Conservation (phyloP, 2,113 vertebrate species). For the Murina feae region DNA sequence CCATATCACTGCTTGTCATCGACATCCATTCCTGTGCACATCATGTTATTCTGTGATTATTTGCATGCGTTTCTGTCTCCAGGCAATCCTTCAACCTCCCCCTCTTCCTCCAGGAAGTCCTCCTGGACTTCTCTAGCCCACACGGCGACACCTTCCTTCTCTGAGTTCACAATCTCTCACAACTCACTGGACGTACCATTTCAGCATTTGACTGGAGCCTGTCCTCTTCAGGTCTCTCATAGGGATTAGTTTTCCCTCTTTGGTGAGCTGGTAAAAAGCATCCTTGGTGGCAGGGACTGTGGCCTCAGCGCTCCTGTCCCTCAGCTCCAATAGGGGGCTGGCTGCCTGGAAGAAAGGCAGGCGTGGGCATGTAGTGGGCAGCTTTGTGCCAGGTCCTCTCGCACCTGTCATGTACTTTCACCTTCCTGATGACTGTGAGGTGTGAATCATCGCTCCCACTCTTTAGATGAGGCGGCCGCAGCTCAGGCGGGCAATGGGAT, state of each 20-base stretch:
- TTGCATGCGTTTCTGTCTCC: not conserved
- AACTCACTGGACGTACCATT: not conserved
- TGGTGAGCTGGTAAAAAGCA: not conserved
- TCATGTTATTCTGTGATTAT: not conserved
- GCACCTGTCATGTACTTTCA: fast-evolving
- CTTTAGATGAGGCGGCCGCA: not conserved
- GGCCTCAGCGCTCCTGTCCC: not conserved
- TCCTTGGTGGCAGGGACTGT: fast-evolving
- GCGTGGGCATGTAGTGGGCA: not conserved
- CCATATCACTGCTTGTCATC: fast-evolving
- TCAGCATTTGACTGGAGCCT: not conserved
- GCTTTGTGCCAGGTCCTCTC: not conserved
- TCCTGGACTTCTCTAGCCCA: not conserved
- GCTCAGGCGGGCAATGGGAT: not conserved
- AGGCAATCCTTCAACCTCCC: not conserved
- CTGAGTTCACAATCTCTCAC: not conserved
- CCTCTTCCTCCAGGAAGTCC: not conserved
- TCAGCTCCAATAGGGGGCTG: not conserved
- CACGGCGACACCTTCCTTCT: not conserved
- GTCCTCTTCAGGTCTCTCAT: not conserved
- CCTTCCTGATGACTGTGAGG: not conserved
- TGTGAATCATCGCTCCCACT: not conserved
- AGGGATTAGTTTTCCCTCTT: not conserved
- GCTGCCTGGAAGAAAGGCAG: not conserved
- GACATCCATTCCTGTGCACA: fast-evolving